Evolutionary conservation across 2,797 vertebrate species (phyloP).

Genomic region (Microctenopoma stevenorrisi): DNA sequence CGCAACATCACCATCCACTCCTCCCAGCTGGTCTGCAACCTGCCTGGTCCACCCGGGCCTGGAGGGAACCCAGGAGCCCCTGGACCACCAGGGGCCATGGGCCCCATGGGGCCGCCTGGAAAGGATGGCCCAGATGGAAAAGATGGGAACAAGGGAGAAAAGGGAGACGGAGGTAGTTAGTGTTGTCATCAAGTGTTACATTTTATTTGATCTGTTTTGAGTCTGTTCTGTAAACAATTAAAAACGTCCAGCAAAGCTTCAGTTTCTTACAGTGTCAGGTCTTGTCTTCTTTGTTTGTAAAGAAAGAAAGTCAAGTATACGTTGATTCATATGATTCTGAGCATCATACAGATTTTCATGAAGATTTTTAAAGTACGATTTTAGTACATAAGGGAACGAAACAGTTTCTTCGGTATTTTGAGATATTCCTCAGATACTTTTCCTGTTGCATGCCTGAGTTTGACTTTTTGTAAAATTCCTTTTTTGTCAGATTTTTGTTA

Average conservation of each 20-base stretch:
- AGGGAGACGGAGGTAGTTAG: constrained; percentile 86
- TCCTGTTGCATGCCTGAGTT: no score
- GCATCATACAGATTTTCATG: no score
- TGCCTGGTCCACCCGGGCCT: constrained; percentile 90
- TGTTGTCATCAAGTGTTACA: background rate
- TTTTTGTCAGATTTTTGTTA: no score
- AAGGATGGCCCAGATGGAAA: constrained; percentile 91
- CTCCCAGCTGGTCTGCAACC: constrained; percentile 90
- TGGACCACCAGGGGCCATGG: constrained; percentile 85
- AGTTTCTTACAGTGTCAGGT: no score
- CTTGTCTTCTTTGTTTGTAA: no score
- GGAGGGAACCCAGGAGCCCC: constrained; percentile 86
- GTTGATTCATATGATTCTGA: no score
- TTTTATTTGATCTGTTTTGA: background rate
- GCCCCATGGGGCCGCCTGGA: constrained; percentile 92
- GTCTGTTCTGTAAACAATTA: background rate
- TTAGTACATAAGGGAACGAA: no score
- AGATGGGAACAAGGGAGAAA: constrained; percentile 89
- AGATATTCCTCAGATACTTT: no score
- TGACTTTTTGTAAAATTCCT: no score
- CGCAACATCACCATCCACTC: constrained; percentile 81
- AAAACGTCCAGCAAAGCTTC: background rate
- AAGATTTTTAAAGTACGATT: no score
- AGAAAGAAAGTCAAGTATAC: no score
- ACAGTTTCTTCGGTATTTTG: no score